These are phyloP conservation scores for Orthosia incerta DNA, from an alignment of 2,888 invertebrate species.

Conservation along the genomic window DNA sequence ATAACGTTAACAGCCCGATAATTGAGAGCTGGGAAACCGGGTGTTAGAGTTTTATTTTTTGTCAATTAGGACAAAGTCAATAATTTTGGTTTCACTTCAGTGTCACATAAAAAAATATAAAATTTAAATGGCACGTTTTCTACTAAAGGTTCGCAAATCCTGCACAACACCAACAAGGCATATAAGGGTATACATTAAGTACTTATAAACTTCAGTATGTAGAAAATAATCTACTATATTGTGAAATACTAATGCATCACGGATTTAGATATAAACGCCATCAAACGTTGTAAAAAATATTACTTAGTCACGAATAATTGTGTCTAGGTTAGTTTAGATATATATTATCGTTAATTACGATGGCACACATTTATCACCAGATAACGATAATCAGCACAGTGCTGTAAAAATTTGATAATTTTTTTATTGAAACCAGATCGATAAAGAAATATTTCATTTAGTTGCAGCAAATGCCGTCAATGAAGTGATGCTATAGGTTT, in stretches of 20 bases:
- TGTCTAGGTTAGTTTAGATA: conserved; percentile 27
- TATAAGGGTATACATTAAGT: neutral
- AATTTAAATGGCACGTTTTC: no score
- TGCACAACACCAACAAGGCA: no score
- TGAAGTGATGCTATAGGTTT: neutral
- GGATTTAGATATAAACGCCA: conserved; percentile 43
- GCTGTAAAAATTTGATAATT: conserved; percentile 35
- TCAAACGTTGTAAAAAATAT: conserved; percentile 15
- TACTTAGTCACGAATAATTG: conserved; percentile 39
- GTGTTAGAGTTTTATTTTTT: no score
- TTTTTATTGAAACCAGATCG: conserved; percentile 1
- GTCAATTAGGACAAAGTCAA: no score
- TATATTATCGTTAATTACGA: conserved; percentile 45
- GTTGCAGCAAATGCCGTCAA: neutral
- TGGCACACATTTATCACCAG: conserved; percentile 38
- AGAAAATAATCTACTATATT: neutral
- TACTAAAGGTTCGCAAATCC: no score
- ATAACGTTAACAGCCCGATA: no score
- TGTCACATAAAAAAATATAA: no score
- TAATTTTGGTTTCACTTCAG: no score
- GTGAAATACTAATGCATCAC: conserved; percentile 23
- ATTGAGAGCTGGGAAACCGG: no score
- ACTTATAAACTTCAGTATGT: neutral
- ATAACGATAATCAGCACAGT: conserved; percentile 35
- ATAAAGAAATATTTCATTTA: neutral